A percentile compares a stretch with the other conserved stretches of the same genome.
phyloP scores from a whole-genome alignment of 2,113 vertebrate species.

The Ceyx cyanopectus region DNA sequence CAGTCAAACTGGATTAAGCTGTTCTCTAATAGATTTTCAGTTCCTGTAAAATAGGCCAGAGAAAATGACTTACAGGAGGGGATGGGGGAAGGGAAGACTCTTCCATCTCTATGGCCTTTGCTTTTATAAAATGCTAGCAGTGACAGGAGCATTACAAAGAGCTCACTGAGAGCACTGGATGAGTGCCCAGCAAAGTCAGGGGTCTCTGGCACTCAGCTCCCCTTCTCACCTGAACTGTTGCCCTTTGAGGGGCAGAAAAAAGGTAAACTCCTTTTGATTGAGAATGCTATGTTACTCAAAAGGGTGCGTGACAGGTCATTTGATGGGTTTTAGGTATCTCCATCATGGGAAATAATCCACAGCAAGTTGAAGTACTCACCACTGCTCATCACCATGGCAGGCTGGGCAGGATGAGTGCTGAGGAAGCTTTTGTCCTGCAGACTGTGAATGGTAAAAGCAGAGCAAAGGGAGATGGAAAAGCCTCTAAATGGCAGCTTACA shows the following conservation, averaged over 20 bases:
- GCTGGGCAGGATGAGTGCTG: constrained; percentile 13
- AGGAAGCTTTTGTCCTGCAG: constrained; percentile 34
- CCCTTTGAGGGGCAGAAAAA: neutral
- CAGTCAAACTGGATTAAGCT: constrained; percentile 66
- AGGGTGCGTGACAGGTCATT: neutral
- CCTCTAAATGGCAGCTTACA: neutral
- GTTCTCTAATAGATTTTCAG: constrained; percentile 66
- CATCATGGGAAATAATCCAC: neutral
- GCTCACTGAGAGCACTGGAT: neutral
- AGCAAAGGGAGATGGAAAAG: neutral
- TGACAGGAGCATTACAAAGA: neutral
- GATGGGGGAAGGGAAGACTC: neutral
- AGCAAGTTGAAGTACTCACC: neutral
- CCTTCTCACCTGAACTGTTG: neutral
- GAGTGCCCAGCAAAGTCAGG: neutral
- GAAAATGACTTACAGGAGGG: constrained; percentile 1
- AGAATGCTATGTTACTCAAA: neutral
- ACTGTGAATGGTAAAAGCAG: neutral
- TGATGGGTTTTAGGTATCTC: neutral
- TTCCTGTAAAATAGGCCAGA: constrained; percentile 64
- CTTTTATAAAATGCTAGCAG: neutral
- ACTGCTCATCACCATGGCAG: fast-evolving
- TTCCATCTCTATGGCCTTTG: neutral
- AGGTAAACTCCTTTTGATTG: neutral
- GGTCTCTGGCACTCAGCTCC: neutral